phyloP scores from a whole-genome alignment of 2,888 invertebrate genomes.

The Chrysodeixis includens region DNA sequence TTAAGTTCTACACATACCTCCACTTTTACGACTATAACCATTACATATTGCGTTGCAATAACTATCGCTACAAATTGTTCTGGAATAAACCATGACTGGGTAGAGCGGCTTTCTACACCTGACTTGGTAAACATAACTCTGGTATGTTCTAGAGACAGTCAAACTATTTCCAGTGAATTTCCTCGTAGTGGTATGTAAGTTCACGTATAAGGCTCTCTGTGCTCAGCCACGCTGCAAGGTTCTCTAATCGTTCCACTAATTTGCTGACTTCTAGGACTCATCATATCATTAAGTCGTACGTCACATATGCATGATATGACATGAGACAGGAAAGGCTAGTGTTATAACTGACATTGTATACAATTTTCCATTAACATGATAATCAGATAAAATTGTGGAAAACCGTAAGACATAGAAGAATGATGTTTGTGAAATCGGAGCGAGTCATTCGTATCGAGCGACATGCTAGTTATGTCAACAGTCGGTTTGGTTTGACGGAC shows the following conservation, averaged over 20 bases:
- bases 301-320: conserved; percentile 16
- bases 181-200: background rate
- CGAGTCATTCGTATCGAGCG: conserved; percentile 67
- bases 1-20: conserved; percentile 12
- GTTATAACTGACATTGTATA: conserved; percentile 41
- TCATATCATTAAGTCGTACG: conserved; percentile 43
- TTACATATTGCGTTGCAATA: conserved; percentile 11
- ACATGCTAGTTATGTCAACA: conserved; percentile 77
- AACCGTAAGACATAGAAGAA: conserved; percentile 47
- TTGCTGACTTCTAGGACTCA: conserved; percentile 38
- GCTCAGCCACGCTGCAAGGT: conserved; percentile 14
- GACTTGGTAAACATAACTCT: conserved; percentile 25
- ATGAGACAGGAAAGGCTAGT: conserved; percentile 27
- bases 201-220: conserved; percentile 12
- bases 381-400: conserved; percentile 40
- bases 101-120: conserved; percentile 43
- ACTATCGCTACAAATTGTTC: conserved; percentile 33
- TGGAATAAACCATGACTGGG: conserved; percentile 36
- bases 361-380: conserved; percentile 30
- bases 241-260: conserved; percentile 22
- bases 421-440: conserved; percentile 70
- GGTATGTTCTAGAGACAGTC: conserved; percentile 27
- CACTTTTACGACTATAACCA: conserved; percentile 9
- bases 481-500: conserved; percentile 63
- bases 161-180: background rate